Conservation (phyloP, 2,113 vertebrate genomes). For the Furnarius figulus region DNA sequence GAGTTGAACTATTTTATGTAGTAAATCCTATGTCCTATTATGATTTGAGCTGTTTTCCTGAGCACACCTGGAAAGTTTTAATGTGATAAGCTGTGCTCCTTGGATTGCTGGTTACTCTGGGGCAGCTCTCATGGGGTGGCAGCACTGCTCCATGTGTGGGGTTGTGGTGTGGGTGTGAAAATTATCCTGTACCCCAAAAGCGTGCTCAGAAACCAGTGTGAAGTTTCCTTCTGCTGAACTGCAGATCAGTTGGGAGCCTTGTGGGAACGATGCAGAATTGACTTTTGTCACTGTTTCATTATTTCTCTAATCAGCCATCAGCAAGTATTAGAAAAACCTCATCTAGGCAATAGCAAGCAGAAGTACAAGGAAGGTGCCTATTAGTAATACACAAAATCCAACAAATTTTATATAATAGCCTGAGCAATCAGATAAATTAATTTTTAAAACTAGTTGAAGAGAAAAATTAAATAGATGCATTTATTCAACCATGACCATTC, state of each 20-base stretch:
- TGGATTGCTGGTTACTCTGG: background rate
- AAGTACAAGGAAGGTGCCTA: constrained; percentile 43
- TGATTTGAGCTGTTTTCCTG: background rate
- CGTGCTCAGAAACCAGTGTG: background rate
- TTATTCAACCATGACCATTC: constrained; percentile 61
- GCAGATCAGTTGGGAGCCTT: background rate
- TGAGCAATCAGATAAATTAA: constrained; percentile 72
- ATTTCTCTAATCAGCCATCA: constrained; percentile 52
- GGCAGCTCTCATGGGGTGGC: background rate
- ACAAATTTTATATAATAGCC: constrained; percentile 64
- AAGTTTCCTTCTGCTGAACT: background rate
- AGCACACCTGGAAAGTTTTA: background rate
- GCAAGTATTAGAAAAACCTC: constrained; percentile 30
- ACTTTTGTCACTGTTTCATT: constrained; percentile 32
- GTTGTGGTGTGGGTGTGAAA: background rate
- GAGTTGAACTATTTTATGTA: background rate
- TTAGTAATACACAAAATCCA: constrained; percentile 59
- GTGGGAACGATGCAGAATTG: background rate
- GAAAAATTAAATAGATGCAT: constrained; percentile 75
- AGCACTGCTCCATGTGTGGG: background rate
- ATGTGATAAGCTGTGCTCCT: background rate
- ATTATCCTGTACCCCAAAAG: background rate
- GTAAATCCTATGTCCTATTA: background rate
- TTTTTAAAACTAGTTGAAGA: constrained; percentile 61
- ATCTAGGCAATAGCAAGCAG: background rate